Evolutionary conservation across 1,140 invertebrate genomes (phyloP).

Genomic region (Heliothis virescens): DNA sequence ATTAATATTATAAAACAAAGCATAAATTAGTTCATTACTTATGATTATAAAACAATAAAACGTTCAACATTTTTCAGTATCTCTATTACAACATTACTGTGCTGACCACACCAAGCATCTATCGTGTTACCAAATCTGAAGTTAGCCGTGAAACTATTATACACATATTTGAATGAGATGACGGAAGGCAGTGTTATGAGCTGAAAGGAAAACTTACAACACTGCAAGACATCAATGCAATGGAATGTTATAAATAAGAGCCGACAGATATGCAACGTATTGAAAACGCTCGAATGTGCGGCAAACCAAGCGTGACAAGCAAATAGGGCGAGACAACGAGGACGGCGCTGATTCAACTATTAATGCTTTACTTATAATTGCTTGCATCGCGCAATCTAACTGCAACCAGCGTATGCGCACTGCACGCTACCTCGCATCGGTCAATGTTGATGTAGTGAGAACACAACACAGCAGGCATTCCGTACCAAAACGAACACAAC

Average conservation of each 20-base stretch:
- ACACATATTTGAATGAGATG: conserved; percentile 20
- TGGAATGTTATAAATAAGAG: conserved; percentile 57
- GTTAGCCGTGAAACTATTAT: conserved; percentile 17
- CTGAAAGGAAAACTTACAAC: conserved; percentile 28
- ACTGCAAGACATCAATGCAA: conserved; percentile 33
- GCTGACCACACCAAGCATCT: conserved; percentile 43
- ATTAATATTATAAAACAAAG: conserved; percentile 26
- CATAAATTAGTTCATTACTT: conserved; percentile 4
- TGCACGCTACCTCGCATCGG: not conserved
- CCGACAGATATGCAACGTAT: conserved; percentile 51
- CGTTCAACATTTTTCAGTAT: not conserved
- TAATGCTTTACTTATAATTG: conserved; percentile 58
- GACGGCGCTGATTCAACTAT: conserved; percentile 60
- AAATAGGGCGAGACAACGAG: conserved; percentile 73
- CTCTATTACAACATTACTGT: conserved; percentile 18
- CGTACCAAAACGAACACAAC: not conserved
- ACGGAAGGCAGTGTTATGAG: conserved; percentile 10
- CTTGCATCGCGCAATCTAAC: conserved; percentile 29
- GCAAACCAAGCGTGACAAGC: conserved; percentile 70
- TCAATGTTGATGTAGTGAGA: conserved; percentile 3
- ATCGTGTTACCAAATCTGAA: not conserved
- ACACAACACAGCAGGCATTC: not conserved
- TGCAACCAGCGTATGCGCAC: not conserved
- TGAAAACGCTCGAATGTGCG: conserved; percentile 49
- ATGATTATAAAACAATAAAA: not conserved